Evolutionary conservation across 1,140 invertebrate genomes (phyloP), one percentile per base, ranked within the genome.

Genomic region (Asobara japonica): DNA sequence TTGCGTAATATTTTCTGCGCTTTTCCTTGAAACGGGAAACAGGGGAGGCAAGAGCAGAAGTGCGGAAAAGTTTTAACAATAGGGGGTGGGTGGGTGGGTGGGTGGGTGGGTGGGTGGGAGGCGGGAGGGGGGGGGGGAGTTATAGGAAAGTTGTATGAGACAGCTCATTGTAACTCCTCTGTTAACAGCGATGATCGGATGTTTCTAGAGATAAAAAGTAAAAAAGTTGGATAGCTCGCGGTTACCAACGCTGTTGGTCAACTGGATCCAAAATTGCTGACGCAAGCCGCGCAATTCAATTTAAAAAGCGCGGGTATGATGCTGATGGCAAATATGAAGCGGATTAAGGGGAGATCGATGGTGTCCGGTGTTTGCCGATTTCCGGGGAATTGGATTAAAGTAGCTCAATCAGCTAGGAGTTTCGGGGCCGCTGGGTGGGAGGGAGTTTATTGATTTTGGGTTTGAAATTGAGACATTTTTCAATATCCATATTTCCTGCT

Each of bases 121-220:
- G n/a, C n/a, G n/a, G 2, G 36, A 38, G 36, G 2, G 18, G 13
- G 41, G 18, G 41, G n/a, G 8, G 18, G 18, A 18, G 20, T 3
- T 27, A 25, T 13, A 8, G 22, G 10, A 56, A 27, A 56, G 51
- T 56, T 56, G 51, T 3, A 3, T 56, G 51, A 27, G 51, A 56
- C 51, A 25, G 51, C 22, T 56, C 51, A 56, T 56, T 56, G 51
- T 25, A 56, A 56, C 51, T 56, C 51, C 18, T 56, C 18, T 56
- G 51, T 56, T 56, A 56, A 56, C 51, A 56, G 25, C 51, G 51
- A 1, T 20, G 51, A 56, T 56, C 51, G 51, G 51, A 56, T 56
- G 51, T 56, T 56, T 6, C 51, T 25, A 22, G 7, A 56, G 51
- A 56, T 56, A 56, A 56, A 22, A 22, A 0, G 10, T 27, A 8